A percentile compares a stretch with the other conserved stretches of the same genome.
Conservation (phyloP, 2,888 invertebrate species). For the Heliconius hortense region DNA sequence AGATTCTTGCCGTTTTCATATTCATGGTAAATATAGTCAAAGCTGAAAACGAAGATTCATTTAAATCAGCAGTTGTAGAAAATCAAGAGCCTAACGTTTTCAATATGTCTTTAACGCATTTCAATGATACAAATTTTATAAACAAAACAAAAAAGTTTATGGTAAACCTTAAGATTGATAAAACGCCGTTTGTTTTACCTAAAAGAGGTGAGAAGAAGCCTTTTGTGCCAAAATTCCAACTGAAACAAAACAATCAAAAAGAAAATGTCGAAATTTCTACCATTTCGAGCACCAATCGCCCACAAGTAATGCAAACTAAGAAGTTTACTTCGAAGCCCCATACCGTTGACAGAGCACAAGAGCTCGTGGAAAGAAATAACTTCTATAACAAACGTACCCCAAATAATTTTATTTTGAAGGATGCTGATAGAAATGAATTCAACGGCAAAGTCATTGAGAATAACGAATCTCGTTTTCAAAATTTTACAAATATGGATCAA, state of each 20-base stretch:
- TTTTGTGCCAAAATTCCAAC: background rate
- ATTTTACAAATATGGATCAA: background rate
- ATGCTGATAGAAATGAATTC: background rate
- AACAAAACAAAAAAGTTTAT: slow-evolving; percentile 20
- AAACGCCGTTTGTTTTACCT: background rate
- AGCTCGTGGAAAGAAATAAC: background rate
- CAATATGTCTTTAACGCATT: background rate
- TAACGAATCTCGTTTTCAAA: slow-evolving; percentile 1
- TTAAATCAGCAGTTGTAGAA: background rate
- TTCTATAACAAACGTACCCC: background rate
- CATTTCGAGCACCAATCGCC: slow-evolving; percentile 5
- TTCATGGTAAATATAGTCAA: slow-evolving; percentile 8
- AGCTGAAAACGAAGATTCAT: slow-evolving; percentile 3
- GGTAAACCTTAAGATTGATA: slow-evolving; percentile 9
- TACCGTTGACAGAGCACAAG: background rate
- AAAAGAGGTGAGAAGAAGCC: background rate
- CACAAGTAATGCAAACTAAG: slow-evolving; percentile 8
- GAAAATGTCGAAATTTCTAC: background rate
- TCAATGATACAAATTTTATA: background rate
- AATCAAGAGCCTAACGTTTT: background rate
- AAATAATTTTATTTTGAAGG: background rate
- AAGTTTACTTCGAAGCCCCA: slow-evolving; percentile 19
- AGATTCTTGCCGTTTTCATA: slow-evolving; percentile 23
- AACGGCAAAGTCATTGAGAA: background rate
- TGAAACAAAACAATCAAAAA: background rate